Evolutionary conservation across 1,140 invertebrate species (phyloP).

Genomic region (Holcopasites calliopsidis): DNA sequence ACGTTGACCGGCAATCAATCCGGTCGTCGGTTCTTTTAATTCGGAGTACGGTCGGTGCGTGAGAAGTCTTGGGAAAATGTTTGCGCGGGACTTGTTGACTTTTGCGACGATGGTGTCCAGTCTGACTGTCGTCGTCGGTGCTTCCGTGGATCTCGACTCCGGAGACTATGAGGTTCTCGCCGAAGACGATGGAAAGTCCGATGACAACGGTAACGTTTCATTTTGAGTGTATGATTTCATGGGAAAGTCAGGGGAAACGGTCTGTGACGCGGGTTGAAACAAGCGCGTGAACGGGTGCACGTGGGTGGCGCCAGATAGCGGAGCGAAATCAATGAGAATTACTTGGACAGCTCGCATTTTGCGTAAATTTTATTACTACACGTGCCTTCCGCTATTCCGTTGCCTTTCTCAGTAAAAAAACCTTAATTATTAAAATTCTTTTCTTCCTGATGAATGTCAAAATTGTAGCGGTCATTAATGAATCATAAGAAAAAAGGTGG

Average conservation of each 20-base stretch:
- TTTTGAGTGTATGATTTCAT: slow-evolving; percentile 36
- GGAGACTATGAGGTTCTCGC: slow-evolving; percentile 71
- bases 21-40: neutral
- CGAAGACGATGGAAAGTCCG: slow-evolving; percentile 61
- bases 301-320: slow-evolving; percentile 26
- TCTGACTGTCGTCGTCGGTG: slow-evolving; percentile 57
- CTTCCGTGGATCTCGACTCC: slow-evolving; percentile 71
- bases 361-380: slow-evolving; percentile 4
- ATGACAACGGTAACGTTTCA: slow-evolving; percentile 60
- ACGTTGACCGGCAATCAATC: neutral
- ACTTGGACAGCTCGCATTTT: too few species aligned
- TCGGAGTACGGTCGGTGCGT: neutral
- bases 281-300: slow-evolving; percentile 31
- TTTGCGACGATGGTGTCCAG: slow-evolving; percentile 64
- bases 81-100: slow-evolving; percentile 63
- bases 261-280: neutral
- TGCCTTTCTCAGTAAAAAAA: neutral
- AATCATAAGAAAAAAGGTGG: too few species aligned
- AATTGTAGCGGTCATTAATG: too few species aligned
- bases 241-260: slow-evolving; percentile 9
- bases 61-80: slow-evolving; percentile 28
- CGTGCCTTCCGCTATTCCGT: neutral
- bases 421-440: neutral
- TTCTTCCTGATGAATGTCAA: too few species aligned
- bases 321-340: neutral